Base-by-base conservation (phyloP, 2,797 vertebrate genomes). In the Macropodus opercularis region DNA sequence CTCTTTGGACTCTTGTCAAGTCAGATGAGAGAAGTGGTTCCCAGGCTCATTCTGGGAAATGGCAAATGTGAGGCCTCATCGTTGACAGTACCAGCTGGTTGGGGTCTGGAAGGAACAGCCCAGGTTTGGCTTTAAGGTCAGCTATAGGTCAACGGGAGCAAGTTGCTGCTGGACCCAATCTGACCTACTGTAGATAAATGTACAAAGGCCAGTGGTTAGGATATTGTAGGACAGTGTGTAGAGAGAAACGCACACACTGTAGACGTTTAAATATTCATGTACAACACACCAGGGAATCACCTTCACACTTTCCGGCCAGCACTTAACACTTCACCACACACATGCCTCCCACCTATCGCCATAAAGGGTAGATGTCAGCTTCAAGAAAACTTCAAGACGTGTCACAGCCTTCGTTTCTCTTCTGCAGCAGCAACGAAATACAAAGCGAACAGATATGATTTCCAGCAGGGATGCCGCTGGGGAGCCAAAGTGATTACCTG, bases 401-500 rank as follows among this genome's bases (percentile, higher is more conserved):
- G 47, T 29, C 52, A 46, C 5, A 36, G 38, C 52, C 31, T 35
- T 42, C 59, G 54, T 48, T 15, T 14, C 19, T 9, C 26, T 31
- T 57, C 13, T 1, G 0, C 41, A 17, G 10, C n/a, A 4, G 31
- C 35, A 43, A 26, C 19, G 11, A 41, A 65, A 63, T 31, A 34
- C 44, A 42, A 61, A 17, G 13, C 0, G 8, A 51, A 55, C 8
- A 31, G 15, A 63, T 36, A n/a, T 13, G 18, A 4, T 52, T 43
- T 66, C 54, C 35, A 52, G 58, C 32, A 12, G 47, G 46, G 64
- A 57, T 6, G 46, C 39, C 41, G 15, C 24, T 21, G 51, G 43
- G 31, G 49, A 57, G 50, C 31, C 32, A 59, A 46, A 34, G 57
- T 56, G 63, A 73, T 80, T 73, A 47, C 31, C 56, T 41, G 41